Conservation (phyloP, 2,113 vertebrate genomes). For the Menura novaehollandiae region DNA sequence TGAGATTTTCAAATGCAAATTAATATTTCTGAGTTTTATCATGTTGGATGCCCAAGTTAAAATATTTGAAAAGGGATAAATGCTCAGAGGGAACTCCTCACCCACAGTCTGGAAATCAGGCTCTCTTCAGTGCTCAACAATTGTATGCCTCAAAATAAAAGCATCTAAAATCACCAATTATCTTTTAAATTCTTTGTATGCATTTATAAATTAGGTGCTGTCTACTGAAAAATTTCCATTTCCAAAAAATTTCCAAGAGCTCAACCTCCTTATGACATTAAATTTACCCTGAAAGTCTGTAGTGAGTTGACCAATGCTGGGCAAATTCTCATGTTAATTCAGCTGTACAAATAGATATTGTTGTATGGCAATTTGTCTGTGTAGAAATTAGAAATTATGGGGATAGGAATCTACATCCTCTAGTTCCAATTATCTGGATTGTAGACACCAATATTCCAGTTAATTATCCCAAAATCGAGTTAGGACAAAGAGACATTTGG, state of each 20-base stretch:
- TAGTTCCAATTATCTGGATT: neutral
- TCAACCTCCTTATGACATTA: neutral
- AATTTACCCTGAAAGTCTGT: neutral
- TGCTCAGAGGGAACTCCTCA: neutral
- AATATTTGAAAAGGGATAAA: neutral
- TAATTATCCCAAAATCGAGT: rapidly evolving
- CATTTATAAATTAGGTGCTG: neutral
- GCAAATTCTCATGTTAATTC: neutral
- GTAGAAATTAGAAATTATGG: neutral
- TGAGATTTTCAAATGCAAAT: neutral
- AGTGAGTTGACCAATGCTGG: neutral
- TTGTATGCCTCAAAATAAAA: neutral
- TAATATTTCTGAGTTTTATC: neutral
- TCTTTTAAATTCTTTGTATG: neutral
- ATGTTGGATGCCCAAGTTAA: neutral
- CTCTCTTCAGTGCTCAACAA: neutral
- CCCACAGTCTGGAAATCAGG: neutral
- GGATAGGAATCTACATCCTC: neutral
- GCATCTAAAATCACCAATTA: neutral
- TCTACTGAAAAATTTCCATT: neutral
- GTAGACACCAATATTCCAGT: neutral
- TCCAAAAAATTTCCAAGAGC: neutral
- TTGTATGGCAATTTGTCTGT: neutral
- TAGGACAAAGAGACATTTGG: neutral
- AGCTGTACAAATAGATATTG: neutral